These are phyloP conservation scores for Drosophila lacertosa DNA, from an alignment of 1,140 invertebrate genomes.

Conservation along the genomic window DNA sequence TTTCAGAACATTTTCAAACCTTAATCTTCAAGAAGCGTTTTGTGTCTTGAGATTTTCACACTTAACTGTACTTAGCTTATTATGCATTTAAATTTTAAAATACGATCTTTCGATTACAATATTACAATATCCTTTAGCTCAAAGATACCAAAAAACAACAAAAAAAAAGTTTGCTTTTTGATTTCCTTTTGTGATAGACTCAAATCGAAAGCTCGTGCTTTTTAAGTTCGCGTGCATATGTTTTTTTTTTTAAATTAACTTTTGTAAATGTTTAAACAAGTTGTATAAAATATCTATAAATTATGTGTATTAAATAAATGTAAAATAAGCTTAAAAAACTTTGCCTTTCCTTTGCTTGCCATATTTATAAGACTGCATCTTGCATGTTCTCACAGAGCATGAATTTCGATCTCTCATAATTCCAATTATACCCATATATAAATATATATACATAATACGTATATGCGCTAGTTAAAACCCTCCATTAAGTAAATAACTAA, in stretches of 20 bases:
- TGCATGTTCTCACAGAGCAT: slow-evolving; percentile 46
- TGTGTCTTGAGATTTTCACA: slow-evolving; percentile 7
- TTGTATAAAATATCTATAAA: slow-evolving; percentile 59
- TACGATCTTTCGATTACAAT: slow-evolving; percentile 33
- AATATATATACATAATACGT: too few species aligned
- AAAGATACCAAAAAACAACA: slow-evolving; percentile 47
- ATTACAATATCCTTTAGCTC: slow-evolving; percentile 43
- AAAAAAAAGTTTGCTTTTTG: slow-evolving; percentile 26
- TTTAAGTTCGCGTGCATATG: slow-evolving; percentile 19
- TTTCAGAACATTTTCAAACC: slow-evolving; percentile 24
- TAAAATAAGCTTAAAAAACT: slow-evolving; percentile 71
- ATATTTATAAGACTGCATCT: slow-evolving; percentile 13
- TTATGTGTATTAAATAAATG: slow-evolving; percentile 76
- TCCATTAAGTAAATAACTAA: slow-evolving; percentile 36
- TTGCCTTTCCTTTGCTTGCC: slow-evolving; percentile 51
- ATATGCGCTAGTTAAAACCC: not conserved
- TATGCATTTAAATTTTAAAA: slow-evolving; percentile 38
- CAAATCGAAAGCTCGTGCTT: slow-evolving; percentile 63
- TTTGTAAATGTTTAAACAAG: slow-evolving; percentile 74
- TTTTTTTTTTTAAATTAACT: slow-evolving; percentile 46
- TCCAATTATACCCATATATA: not conserved
- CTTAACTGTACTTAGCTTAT: slow-evolving; percentile 40
- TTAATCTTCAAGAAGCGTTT: not conserved
- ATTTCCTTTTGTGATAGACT: slow-evolving; percentile 62
- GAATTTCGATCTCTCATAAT: slow-evolving; percentile 16